These are phyloP conservation scores for Mus spicilegus DNA, from an alignment of 2,113 vertebrate species.

Conservation along the genomic window DNA sequence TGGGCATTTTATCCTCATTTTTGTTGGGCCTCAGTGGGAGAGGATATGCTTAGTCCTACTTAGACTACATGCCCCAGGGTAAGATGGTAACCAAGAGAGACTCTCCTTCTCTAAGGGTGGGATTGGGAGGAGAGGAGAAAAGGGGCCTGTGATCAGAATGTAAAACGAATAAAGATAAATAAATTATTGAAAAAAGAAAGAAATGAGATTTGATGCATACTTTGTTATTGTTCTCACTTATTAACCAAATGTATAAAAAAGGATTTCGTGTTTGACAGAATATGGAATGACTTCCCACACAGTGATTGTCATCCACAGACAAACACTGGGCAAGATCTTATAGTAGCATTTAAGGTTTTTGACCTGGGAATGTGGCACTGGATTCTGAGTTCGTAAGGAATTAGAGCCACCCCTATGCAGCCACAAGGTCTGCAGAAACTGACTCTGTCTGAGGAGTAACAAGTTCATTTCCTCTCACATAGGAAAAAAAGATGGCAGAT, in stretches of 20 bases:
- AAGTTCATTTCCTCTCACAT: not conserved
- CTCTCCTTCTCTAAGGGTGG: too few relatives aligned
- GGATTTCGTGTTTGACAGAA: not conserved
- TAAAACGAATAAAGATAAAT: too few relatives aligned
- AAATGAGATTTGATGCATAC: not conserved
- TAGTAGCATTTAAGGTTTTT: not conserved
- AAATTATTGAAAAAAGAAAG: not conserved
- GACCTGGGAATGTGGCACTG: not conserved
- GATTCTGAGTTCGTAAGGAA: not conserved
- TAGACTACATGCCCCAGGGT: too few relatives aligned
- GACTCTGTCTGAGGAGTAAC: not conserved
- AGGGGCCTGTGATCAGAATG: too few relatives aligned
- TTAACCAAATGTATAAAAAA: not conserved
- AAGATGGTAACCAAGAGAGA: too few relatives aligned
- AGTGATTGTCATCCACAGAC: not conserved
- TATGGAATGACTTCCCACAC: not conserved
- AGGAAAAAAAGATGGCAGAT: not conserved
- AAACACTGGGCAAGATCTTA: not conserved
- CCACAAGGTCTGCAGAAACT: not conserved
- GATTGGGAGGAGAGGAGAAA: too few relatives aligned
- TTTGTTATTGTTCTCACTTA: constrained; percentile 6
- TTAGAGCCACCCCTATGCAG: not conserved
- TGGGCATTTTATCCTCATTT: not conserved
- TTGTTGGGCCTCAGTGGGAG: not conserved
- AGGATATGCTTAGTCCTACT: too few relatives aligned